Conservation (phyloP, 2,888 invertebrate genomes). For the Ormyrus labotus region DNA sequence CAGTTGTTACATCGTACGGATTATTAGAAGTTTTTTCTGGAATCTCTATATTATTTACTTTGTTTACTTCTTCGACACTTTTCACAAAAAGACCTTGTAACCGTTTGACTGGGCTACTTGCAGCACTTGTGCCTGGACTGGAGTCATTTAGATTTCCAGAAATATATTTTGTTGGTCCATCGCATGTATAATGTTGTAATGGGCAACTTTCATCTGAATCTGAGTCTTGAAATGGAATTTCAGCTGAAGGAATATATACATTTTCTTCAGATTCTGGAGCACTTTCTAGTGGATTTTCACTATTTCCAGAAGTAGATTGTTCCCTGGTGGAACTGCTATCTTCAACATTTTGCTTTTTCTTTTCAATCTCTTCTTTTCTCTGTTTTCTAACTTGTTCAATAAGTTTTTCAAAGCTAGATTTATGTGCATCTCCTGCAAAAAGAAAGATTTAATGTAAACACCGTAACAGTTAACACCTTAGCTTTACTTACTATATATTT, state of each 20-base stretch:
- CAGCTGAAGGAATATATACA: constrained; percentile 18
- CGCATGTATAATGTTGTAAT: constrained; percentile 65
- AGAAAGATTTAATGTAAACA: constrained; percentile 11
- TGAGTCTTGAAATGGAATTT: constrained; percentile 61
- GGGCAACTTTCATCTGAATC: constrained; percentile 62
- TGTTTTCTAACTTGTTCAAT: constrained; percentile 69
- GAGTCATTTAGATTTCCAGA: constrained; percentile 54
- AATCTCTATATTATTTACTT: neutral
- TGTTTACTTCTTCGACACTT: neutral
- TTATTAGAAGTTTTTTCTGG: neutral
- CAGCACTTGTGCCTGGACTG: constrained; percentile 26
- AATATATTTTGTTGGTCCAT: constrained; percentile 60
- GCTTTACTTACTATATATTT: constrained; percentile 72
- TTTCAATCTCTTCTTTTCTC: constrained; percentile 48
- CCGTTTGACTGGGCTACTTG: constrained; percentile 39
- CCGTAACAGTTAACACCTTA: too few relatives aligned
- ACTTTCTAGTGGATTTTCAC: constrained; percentile 10
- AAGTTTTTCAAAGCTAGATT: constrained; percentile 70
- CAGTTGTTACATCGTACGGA: constrained; percentile 36
- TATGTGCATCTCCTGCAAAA: constrained; percentile 70
- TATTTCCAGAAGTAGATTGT: constrained; percentile 11
- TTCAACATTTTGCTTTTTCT: constrained; percentile 10
- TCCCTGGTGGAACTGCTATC: constrained; percentile 1
- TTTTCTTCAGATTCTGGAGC: constrained; percentile 35
- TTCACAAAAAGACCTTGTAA: constrained; percentile 5